A percentile compares a stretch with the other conserved stretches of the same genome.
These are phyloP conservation scores for Podiceps cristatus DNA, from an alignment of 2,113 vertebrate species.

Conservation along the genomic window DNA sequence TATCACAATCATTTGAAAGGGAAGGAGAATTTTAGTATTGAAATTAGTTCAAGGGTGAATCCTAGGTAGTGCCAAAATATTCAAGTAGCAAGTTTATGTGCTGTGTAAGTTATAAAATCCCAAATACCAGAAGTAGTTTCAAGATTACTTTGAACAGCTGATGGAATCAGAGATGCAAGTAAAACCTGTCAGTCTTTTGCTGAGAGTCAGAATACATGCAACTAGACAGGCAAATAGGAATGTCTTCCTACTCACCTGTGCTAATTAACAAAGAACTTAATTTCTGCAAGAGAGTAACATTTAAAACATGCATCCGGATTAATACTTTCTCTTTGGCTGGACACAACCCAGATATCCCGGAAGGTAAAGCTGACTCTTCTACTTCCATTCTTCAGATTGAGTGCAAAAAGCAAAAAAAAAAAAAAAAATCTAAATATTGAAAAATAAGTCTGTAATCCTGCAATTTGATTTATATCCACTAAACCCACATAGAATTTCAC, in stretches of 20 bases:
- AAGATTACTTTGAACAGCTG: not conserved
- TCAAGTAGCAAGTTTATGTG: not conserved
- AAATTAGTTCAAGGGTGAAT: not conserved
- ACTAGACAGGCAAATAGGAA: not conserved
- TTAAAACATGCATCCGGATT: not conserved
- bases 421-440: not conserved
- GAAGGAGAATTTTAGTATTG: not conserved
- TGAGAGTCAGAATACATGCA: not conserved
- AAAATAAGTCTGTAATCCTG: not conserved
- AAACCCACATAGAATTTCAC: not conserved
- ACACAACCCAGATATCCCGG: not conserved
- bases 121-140: not conserved
- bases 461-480: not conserved
- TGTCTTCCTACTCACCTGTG: not conserved
- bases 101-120: not conserved
- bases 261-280: not conserved
- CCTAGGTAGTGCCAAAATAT: not conserved
- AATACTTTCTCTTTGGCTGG: not conserved
- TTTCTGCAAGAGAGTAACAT: not conserved
- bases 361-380: not conserved
- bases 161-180: not conserved
- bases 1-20: not conserved
- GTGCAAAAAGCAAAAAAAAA: not conserved
- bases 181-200: not conserved
- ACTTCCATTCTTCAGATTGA: not conserved